A percentile compares a stretch with the other conserved stretches of the same genome.
These are phyloP conservation scores for Marisa cornuarietis DNA, from an alignment of 1,140 invertebrate genomes.

Conservation along the genomic window DNA sequence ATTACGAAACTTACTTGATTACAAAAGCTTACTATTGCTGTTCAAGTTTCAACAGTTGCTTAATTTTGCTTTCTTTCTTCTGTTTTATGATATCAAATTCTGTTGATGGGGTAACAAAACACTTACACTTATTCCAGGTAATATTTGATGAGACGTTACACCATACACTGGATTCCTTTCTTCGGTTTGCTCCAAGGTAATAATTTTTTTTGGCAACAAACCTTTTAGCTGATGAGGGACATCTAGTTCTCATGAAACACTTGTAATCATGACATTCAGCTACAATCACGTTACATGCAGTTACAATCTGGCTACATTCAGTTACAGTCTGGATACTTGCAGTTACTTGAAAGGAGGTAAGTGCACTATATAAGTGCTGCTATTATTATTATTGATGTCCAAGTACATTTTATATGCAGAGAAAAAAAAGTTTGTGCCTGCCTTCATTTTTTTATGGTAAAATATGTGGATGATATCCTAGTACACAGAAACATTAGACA, in stretches of 20 bases:
- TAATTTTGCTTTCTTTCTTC: not conserved
- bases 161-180: constrained; percentile 75
- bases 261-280: not conserved
- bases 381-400: too few species aligned
- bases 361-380: not conserved
- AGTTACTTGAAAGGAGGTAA: not conserved
- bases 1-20: not conserved
- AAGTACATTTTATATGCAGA: too few species aligned
- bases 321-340: not conserved
- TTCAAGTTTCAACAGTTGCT: not conserved
- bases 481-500: too few species aligned
- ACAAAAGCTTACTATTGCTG: constrained; percentile 46
- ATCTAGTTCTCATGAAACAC: too few species aligned
- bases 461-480: too few species aligned
- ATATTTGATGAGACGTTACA: constrained; percentile 76
- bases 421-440: too few species aligned
- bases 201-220: not conserved
- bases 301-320: not conserved
- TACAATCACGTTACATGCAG: not conserved
- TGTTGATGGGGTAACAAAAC: not conserved
- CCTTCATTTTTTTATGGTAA: too few species aligned
- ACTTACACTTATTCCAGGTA: constrained; percentile 41
- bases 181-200: constrained; percentile 76
- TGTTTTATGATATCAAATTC: not conserved
- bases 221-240: too few species aligned